These are phyloP conservation scores for Brotula barbata DNA, from an alignment of 2,797 vertebrate species.

Conservation along the genomic window DNA sequence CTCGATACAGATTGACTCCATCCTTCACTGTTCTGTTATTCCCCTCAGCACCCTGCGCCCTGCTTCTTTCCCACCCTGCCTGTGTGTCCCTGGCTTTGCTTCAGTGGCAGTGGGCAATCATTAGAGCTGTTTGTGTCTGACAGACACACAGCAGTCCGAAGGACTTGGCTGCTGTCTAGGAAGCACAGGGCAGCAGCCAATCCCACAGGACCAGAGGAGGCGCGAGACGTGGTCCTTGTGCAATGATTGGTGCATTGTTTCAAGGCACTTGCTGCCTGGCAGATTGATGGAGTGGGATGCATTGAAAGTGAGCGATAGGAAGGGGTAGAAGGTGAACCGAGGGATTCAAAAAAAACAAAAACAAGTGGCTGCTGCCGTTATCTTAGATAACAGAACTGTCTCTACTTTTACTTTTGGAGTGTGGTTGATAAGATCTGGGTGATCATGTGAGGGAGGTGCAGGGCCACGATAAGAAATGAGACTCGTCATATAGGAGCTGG, in stretches of 20 bases:
- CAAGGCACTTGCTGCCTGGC: slow-evolving; percentile 41
- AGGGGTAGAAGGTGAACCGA: slow-evolving; percentile 43
- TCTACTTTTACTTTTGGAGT: slow-evolving; percentile 32
- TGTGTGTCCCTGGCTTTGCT: slow-evolving; percentile 55
- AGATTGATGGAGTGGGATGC: slow-evolving; percentile 49
- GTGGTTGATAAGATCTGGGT: slow-evolving; percentile 34
- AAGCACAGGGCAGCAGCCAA: slow-evolving; percentile 47
- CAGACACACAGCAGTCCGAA: slow-evolving; percentile 43
- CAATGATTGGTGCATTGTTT: slow-evolving; percentile 64
- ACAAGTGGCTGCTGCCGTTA: slow-evolving; percentile 32
- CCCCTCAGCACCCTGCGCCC: slow-evolving; percentile 15
- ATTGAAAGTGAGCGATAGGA: slow-evolving; percentile 32
- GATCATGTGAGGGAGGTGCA: slow-evolving; percentile 19
- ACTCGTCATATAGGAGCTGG: too few relatives aligned
- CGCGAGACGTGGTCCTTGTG: slow-evolving; percentile 19
- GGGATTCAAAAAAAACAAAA: slow-evolving; percentile 5
- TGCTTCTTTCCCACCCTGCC: background rate
- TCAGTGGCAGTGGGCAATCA: slow-evolving; percentile 59
- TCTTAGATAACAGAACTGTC: slow-evolving; percentile 49
- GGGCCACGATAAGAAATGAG: background rate
- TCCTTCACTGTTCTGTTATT: background rate
- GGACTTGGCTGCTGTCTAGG: slow-evolving; percentile 48
- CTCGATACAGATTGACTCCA: slow-evolving; percentile 32
- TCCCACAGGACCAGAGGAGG: slow-evolving; percentile 51
- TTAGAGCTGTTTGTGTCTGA: slow-evolving; percentile 63